These are phyloP conservation scores for Pteropus alecto DNA, from an alignment of 2,113 vertebrate species.

Conservation along the genomic window DNA sequence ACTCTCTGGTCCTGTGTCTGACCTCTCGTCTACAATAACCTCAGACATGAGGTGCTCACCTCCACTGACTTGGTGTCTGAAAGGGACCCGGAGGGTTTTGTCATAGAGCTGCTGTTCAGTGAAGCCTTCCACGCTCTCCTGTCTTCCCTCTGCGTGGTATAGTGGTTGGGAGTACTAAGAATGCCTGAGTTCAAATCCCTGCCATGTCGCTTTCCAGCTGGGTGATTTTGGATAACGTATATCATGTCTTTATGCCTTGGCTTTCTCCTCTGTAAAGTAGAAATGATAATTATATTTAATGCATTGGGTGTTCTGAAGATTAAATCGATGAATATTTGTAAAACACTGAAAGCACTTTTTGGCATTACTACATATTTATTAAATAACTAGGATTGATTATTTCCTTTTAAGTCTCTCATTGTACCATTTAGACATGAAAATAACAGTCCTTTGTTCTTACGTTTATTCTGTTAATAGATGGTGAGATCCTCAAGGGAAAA, in stretches of 20 bases:
- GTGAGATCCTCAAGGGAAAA: neutral
- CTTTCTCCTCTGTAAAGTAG: neutral
- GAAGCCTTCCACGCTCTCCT: too few relatives aligned
- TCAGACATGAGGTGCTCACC: neutral
- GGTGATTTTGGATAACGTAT: neutral
- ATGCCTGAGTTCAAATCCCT: neutral
- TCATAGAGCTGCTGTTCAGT: fast-evolving
- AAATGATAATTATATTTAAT: too few relatives aligned
- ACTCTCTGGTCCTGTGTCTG: neutral
- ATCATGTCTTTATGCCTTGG: neutral
- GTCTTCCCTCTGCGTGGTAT: neutral
- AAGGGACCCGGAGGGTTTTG: neutral
- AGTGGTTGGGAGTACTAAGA: neutral
- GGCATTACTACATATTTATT: neutral
- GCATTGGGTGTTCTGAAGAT: neutral
- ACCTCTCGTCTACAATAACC: neutral
- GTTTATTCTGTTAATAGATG: neutral
- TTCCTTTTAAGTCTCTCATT: neutral
- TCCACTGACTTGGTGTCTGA: neutral
- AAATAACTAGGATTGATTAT: neutral
- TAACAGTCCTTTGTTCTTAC: neutral
- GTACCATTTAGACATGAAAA: neutral
- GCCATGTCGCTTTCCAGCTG: too few relatives aligned
- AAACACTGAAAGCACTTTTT: neutral
- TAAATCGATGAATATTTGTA: neutral